Base-by-base conservation (phyloP, 2,113 vertebrate species). In the Arizona elegans region DNA sequence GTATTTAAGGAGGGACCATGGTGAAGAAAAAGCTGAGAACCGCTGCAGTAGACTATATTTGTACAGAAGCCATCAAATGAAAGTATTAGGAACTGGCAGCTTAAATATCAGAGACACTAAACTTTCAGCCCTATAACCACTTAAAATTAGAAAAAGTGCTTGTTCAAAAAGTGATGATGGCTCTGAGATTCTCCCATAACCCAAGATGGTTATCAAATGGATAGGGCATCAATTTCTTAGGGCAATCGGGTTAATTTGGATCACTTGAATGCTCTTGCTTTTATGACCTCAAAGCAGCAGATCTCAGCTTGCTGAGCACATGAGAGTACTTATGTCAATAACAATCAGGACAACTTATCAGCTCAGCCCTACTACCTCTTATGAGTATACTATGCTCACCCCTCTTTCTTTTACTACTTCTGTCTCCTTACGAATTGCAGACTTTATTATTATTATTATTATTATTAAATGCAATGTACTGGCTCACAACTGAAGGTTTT, bases 201-300 rank as follows among this genome's bases (percentile, higher is more conserved):
- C 47, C 75, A 65, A 92, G n/a, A 90, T 90, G 88, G 88, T 93
- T 90, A 86, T 88, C 55, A 86, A 90, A 90, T 90, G 75, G 92
- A 75, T 38, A 90, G 53, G 43, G 58, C 58, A 53, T 90, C 58
- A 87, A 90, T 92, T 87, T 94, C 56, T 92, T 62, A 75, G 88
- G 91, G 91, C 91, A 92, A 92, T 92, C 93, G 90, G 89, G 91
- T 87, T 92, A 90, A 92, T 94, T 94, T 90, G 52, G 88, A 92
- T 87, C 88, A 90, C 88, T 95, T 94, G 96, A 94, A 92, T 94
- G 94, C 87, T 92, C 91, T 91, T 97, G 91, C 91, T 95, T 94
- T 90, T 94, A 17, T 86, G 86, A 88, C 88, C 86, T 90, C 88
- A 92, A 87, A 95, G 92, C 86, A 19, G 0, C 91, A 7, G 93